phyloP scores from a whole-genome alignment of 35 echinoderm and acorn worm genomes.

The Lytechinus variegatus region DNA sequence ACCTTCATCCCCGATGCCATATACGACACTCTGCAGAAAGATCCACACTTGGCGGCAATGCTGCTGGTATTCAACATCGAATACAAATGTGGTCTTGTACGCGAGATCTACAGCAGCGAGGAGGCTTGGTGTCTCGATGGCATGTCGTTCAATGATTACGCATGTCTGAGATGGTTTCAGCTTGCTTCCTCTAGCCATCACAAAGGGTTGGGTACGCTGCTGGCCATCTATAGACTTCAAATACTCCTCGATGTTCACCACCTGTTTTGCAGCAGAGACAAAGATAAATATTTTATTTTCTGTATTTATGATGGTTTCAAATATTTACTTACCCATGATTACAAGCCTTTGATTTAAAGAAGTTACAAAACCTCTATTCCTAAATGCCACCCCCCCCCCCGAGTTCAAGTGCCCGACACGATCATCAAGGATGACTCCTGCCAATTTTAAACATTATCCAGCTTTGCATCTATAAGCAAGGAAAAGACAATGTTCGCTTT shows the following conservation, averaged over 20 bases:
- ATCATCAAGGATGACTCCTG: too few species aligned
- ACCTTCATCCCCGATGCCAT: too few species aligned
- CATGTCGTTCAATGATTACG: not conserved
- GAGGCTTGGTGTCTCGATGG: not conserved
- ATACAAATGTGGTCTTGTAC: not conserved
- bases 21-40: too few species aligned
- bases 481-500: too few species aligned
- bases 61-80: not conserved
- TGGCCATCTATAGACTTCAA: not conserved
- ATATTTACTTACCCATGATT: too few species aligned
- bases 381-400: too few species aligned
- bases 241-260: constrained; percentile 8
- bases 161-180: not conserved
- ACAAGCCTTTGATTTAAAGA: too few species aligned
- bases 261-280: not conserved
- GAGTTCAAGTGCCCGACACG: too few species aligned
- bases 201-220: not conserved
- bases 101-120: not conserved
- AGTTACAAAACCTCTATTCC: too few species aligned
- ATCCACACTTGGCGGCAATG: constrained; percentile 1
- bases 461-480: too few species aligned
- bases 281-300: not conserved
- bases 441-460: too few species aligned
- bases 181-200: not conserved
- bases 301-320: not conserved